phyloP scores from a whole-genome alignment of 30 jellyfish, hydroid and myxozoan species.

The Morbakka virulenta region DNA sequence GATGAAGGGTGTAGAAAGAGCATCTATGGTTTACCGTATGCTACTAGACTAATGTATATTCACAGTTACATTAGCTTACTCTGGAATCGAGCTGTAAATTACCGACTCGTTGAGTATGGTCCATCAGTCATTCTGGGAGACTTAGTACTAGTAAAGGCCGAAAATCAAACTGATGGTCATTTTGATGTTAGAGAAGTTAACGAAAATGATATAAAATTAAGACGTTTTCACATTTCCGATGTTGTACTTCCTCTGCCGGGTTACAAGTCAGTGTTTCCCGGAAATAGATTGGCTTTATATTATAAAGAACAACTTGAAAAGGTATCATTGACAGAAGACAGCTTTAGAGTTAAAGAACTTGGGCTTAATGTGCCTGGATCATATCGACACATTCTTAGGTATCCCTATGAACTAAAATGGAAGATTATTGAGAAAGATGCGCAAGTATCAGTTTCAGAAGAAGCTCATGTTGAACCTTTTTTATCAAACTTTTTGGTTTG shows the following conservation, averaged over 20 bases:
- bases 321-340: slow-evolving; percentile 11
- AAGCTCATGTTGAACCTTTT: background rate
- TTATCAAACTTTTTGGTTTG: no score
- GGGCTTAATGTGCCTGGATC: slow-evolving; percentile 74
- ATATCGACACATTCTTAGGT: slow-evolving; percentile 45
- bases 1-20: slow-evolving; percentile 73
- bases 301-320: slow-evolving; percentile 15
- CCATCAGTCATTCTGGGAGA: slow-evolving; percentile 39
- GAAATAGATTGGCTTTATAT: background rate
- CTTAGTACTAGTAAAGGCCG: slow-evolving; percentile 2
- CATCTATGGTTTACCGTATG: slow-evolving; percentile 32
- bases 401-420: slow-evolving; percentile 41
- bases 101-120: slow-evolving; percentile 37
- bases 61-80: slow-evolving; percentile 80
- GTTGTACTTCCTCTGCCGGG: slow-evolving; percentile 81
- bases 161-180: no score
- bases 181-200: background rate
- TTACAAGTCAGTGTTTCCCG: slow-evolving; percentile 24
- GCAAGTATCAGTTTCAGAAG: no score
- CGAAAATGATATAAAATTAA: background rate
- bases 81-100: slow-evolving; percentile 61
- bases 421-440: background rate
- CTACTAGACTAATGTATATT: slow-evolving; percentile 58
- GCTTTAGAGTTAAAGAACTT: slow-evolving; percentile 24
- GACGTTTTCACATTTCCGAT: slow-evolving; percentile 10